Percentiles rank a stretch among this genome's conserved stretches.
Conservation (phyloP, 2,888 invertebrate genomes). For the Trachelus stipa region DNA sequence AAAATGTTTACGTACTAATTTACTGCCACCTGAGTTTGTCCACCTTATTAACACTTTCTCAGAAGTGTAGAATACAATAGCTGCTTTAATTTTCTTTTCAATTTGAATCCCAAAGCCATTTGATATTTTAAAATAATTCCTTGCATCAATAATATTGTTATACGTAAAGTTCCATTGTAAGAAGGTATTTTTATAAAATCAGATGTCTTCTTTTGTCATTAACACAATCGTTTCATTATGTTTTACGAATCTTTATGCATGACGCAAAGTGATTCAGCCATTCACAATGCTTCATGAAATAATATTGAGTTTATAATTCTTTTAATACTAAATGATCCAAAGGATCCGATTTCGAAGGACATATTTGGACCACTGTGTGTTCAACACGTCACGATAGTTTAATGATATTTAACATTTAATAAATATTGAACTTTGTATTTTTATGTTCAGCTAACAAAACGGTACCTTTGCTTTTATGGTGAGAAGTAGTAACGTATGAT, state of each 20-base stretch:
- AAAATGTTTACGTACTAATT: not conserved
- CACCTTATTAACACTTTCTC: not conserved
- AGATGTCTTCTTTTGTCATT: not conserved
- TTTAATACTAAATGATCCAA: not conserved
- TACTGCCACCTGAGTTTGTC: not conserved
- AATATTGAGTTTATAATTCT: not conserved
- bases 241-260: not conserved
- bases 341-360: not conserved
- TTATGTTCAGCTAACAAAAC: not conserved
- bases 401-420: not conserved
- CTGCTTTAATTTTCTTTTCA: not conserved
- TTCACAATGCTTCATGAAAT: conserved; percentile 33
- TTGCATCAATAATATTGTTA: not conserved
- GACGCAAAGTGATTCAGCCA: conserved; percentile 47
- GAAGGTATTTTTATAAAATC: not conserved
- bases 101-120: not conserved
- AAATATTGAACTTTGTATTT: not conserved
- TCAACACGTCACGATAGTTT: not conserved
- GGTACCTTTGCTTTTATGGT: not conserved
- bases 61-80: not conserved
- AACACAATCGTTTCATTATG: not conserved
- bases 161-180: not conserved
- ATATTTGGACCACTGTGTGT: not conserved
- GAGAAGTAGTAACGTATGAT: not conserved
- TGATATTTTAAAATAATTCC: not conserved